Evolutionary conservation across 1,140 invertebrate genomes (phyloP).

Genomic region (Hormaphis cornu): DNA sequence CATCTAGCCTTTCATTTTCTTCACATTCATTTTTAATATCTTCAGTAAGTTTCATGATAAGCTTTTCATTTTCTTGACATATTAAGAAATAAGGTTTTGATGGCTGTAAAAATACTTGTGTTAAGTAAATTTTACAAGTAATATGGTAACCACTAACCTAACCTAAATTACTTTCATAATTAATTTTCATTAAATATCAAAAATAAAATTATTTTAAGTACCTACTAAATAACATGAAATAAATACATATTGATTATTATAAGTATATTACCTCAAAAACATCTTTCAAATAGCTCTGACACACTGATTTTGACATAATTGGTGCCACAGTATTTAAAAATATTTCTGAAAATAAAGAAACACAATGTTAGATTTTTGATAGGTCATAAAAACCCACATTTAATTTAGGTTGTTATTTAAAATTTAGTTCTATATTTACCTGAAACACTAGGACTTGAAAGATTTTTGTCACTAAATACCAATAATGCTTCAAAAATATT

Average conservation of each 20-base stretch:
- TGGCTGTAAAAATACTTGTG: too few species aligned
- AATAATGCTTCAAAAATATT: slow-evolving; percentile 19
- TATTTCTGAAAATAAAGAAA: not conserved
- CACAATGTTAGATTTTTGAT: too few species aligned
- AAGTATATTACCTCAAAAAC: slow-evolving; percentile 11
- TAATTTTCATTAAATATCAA: too few species aligned
- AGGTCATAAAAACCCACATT: too few species aligned
- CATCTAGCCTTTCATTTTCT: slow-evolving; percentile 12
- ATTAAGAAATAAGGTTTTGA: slow-evolving; percentile 18
- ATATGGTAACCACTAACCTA: too few species aligned
- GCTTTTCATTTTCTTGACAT: slow-evolving; percentile 23
- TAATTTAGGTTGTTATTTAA: too few species aligned
- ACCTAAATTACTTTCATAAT: too few species aligned
- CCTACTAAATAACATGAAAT: too few species aligned
- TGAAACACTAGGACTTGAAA: not conserved
- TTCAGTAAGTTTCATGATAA: slow-evolving; percentile 14
- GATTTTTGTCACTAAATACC: not conserved
- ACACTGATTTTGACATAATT: slow-evolving; percentile 1
- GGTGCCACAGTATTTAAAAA: slow-evolving; percentile 7
- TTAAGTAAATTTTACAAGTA: too few species aligned
- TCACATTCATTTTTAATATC: slow-evolving; percentile 27
- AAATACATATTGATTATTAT: not conserved
- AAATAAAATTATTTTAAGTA: not conserved
- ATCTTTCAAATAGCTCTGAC: slow-evolving; percentile 15
- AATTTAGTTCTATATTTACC: not conserved